phyloP scores from a whole-genome alignment of 2,113 vertebrate genomes.

The Charina bottae region DNA sequence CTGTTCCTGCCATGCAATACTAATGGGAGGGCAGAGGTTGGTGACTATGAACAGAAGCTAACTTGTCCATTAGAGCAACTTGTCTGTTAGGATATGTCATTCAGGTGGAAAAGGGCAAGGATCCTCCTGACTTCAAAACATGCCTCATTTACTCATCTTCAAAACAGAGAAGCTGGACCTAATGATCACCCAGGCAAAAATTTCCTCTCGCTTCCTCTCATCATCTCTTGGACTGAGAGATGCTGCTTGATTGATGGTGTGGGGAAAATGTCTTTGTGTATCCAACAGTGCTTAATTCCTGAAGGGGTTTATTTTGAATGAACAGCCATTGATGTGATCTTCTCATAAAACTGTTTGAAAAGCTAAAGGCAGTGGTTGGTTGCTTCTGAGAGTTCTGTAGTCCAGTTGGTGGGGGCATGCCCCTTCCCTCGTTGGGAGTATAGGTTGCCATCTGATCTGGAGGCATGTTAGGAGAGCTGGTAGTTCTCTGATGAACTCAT shows the following conservation, averaged over 20 bases:
- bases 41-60: slow-evolving; percentile 5
- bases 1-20: slow-evolving; percentile 8
- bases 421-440: not conserved
- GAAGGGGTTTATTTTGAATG: not conserved
- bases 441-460: not conserved
- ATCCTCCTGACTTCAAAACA: slow-evolving; percentile 1
- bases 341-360: not conserved
- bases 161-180: not conserved
- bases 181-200: not conserved
- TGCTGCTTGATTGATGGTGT: not conserved
- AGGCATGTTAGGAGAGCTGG: not conserved
- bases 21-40: slow-evolving; percentile 10
- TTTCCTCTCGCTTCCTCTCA: not conserved
- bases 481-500: not conserved
- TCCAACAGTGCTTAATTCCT: not conserved
- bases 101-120: slow-evolving; percentile 4
- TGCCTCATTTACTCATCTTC: slow-evolving; percentile 17
- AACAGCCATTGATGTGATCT: slow-evolving; percentile 17
- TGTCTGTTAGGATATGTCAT: slow-evolving; percentile 14
- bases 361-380: accelerated
- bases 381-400: not conserved
- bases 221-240: slow-evolving; percentile 2
- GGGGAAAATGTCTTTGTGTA: slow-evolving; percentile 27
- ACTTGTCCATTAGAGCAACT: slow-evolving; percentile 22
- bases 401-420: not conserved